phyloP scores from a whole-genome alignment of 1,140 invertebrate genomes.

The Wiebesia pumilae region DNA sequence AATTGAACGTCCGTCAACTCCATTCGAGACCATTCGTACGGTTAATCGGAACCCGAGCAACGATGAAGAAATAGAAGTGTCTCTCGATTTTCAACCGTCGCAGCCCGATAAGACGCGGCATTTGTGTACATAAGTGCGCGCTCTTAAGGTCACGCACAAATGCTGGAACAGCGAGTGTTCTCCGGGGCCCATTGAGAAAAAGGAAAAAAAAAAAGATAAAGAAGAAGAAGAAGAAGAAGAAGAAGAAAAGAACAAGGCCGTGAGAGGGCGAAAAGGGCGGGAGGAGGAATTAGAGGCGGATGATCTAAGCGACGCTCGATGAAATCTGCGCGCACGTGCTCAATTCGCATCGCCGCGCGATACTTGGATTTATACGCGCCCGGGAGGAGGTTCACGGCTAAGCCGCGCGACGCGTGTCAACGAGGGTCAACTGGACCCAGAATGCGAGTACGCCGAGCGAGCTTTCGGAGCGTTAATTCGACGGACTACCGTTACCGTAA shows the following conservation, averaged over 20 bases:
- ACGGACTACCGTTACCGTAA: constrained; percentile 3
- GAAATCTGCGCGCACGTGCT: constrained; percentile 75
- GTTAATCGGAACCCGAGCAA: background rate
- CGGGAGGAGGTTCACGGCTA: constrained; percentile 65
- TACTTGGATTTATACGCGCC: constrained; percentile 70
- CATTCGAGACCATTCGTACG: background rate
- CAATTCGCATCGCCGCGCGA: constrained; percentile 66
- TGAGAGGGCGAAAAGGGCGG: background rate
- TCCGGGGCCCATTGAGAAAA: background rate
- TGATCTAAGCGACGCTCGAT: constrained; percentile 72
- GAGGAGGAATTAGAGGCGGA: constrained; percentile 62
- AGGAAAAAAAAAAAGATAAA: no score
- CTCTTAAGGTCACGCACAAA: background rate
- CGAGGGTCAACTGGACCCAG: constrained; percentile 74
- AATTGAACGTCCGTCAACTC: background rate
- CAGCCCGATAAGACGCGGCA: background rate
- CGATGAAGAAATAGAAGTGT: background rate
- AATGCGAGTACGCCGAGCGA: constrained; percentile 66
- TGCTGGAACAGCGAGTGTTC: background rate
- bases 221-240: no score
- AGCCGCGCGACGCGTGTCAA: constrained; percentile 73
- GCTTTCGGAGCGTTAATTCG: background rate
- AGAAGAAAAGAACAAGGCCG: background rate
- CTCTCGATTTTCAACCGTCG: background rate
- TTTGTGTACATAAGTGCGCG: background rate